A percentile compares a stretch with the other conserved stretches of the same genome.
Conservation (phyloP, 2,797 vertebrate species). For the Decapterus maruadsi region DNA sequence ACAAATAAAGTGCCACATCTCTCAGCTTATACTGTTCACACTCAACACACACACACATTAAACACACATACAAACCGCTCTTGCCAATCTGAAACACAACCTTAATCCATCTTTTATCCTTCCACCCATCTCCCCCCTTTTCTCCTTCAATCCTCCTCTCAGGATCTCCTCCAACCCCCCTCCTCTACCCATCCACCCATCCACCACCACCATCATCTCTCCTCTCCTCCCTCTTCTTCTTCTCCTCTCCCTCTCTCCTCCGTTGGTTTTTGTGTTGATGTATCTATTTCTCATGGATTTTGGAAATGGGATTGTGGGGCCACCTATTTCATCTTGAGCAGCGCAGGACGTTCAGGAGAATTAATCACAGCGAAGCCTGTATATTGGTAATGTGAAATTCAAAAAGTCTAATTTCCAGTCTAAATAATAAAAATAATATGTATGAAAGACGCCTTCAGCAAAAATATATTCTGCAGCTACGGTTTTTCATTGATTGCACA, state of each 20-base stretch:
- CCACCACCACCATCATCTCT: slow-evolving; percentile 1
- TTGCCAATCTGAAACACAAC: slow-evolving; percentile 73
- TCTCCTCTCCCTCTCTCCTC: slow-evolving; percentile 13
- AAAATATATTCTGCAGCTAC: neutral
- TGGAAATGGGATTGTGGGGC: slow-evolving; percentile 45
- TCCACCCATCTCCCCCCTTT: slow-evolving; percentile 58
- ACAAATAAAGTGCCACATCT: slow-evolving; percentile 69
- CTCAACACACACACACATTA: slow-evolving; percentile 50
- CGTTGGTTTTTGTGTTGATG: slow-evolving; percentile 46
- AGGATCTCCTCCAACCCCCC: slow-evolving; percentile 37
- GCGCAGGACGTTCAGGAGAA: slow-evolving; percentile 20
- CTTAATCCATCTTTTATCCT: slow-evolving; percentile 80
- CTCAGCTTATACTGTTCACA: slow-evolving; percentile 61
- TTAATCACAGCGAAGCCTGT: slow-evolving; percentile 28
- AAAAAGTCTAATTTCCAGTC: slow-evolving; percentile 18
- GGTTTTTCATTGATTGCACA: neutral
- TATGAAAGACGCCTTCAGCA: neutral
- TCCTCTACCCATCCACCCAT: slow-evolving; percentile 53
- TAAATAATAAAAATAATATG: neutral
- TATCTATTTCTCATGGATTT: slow-evolving; percentile 56
- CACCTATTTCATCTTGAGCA: slow-evolving; percentile 34
- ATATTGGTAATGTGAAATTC: slow-evolving; percentile 23
- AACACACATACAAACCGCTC: slow-evolving; percentile 52
- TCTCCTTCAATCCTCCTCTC: slow-evolving; percentile 41
- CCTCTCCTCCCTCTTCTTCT: slow-evolving; percentile 4